These are phyloP conservation scores for Cepaea hortensis DNA, from an alignment of 2,888 invertebrate species.

Conservation along the genomic window DNA sequence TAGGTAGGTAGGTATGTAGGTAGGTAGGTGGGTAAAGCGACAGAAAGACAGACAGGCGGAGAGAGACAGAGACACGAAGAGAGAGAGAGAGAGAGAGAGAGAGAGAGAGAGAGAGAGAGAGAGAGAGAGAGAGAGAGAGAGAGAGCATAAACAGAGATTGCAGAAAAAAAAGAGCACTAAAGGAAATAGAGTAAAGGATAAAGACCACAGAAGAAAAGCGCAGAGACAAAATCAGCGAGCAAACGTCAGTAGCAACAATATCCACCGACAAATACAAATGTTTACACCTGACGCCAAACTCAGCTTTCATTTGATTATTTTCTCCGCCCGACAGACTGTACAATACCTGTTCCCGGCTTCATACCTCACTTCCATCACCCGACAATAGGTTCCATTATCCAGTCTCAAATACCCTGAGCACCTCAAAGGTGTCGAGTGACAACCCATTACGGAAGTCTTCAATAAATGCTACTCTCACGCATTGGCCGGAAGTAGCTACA, in stretches of 20 bases:
- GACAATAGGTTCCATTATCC: background rate
- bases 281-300: slow-evolving; percentile 6
- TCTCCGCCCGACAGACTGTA: background rate
- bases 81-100: background rate
- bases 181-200: background rate
- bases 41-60: background rate
- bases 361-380: background rate
- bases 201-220: background rate
- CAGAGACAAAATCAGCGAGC: background rate
- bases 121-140: background rate
- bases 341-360: background rate
- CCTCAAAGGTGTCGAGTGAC: slow-evolving; percentile 28
- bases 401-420: background rate
- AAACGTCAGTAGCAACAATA: background rate
- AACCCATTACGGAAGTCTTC: slow-evolving; percentile 26
- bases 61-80: background rate
- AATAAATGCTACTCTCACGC: slow-evolving; percentile 5
- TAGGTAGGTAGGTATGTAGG: background rate
- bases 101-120: background rate
- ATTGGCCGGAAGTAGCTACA: slow-evolving; percentile 34
- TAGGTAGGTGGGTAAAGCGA: background rate
- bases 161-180: background rate
- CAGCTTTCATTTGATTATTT: slow-evolving; percentile 2
- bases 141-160: background rate
- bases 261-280: background rate